Base-by-base conservation (phyloP, 2,797 vertebrate species). In the Acanthurus tractus region DNA sequence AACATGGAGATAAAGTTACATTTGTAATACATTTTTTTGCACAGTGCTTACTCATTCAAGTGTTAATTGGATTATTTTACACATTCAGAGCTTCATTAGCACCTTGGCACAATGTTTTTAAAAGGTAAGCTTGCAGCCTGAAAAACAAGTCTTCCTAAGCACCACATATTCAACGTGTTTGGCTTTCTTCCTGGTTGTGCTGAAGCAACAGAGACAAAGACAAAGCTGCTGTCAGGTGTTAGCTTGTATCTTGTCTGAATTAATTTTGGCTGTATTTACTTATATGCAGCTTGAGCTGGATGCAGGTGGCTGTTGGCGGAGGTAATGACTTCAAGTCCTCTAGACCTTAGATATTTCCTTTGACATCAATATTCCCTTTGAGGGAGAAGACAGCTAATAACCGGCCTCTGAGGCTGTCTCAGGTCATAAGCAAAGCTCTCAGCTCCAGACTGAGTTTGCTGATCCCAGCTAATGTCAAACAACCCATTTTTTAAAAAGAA, bases 141-240 rank as follows among this genome's bases (percentile, higher is more conserved):
- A 70, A 76, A 76, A 81, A 63, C 1, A 63, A 38, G n/a, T 54
- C 69, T 70, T 61, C 38, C 70, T 68, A 17, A 18, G 34, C 18
- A 55, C 68, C 72, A 67, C 78, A 78, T 65, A 36, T 34, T 53
- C 48, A 72, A 78, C 23, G 54, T 53, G 38, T 78, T 84, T 79
- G 68, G 58, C 56, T 76, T 81, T 74, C 61, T 18, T 40, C 22
- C 57, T 36, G 17, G 29, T 58, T 22, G 48, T 73, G 20, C 66
- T 3, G 45, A 74, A 64, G 46, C 52, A 57, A 34, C 20, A n/a
- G 63, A 76, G 72, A 75, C 75, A 63, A 56, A 87, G 79, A 86
- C 76, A 85, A 86, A 86, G 76, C 71, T 79, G 74, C 82, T 82
- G 79, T 86, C 84, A 74, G 50, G 64, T 74, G 29, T 20, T 61